Evolutionary conservation across 2,797 vertebrate genomes (phyloP), one percentile per base, ranked within the genome.

Genomic region (Bucorvus abyssinicus): DNA sequence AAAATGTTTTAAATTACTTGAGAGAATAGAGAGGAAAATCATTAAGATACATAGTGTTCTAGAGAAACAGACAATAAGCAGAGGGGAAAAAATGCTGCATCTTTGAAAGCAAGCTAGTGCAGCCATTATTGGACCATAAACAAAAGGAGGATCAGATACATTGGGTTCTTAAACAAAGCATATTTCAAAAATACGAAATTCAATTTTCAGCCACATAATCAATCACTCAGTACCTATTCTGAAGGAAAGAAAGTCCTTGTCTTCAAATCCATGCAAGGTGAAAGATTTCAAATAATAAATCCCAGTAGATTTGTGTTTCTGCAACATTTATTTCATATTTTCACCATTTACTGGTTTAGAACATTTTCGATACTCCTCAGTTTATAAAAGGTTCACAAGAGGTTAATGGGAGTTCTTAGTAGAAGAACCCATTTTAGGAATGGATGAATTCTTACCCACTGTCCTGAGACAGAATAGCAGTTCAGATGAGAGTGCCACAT

Each of bases 131-230:
- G 42, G 94, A 52, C 21, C n/a, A 57, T 79, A 87, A 94, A 89
- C 56, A 94, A 83, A 90, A 89, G 40, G n/a, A 76, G 4, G 3
- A 14, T 87, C 8, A 70, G 89, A 85, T 93, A 76, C 61, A 80
- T 14, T 49, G 38, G 8, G 7, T 56, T 67, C 36, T 86, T 90
- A 79, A 88, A 77, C 22, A 80, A 79, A 82, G 8, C 34, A 40
- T 93, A 90, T 84, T 95, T 96, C 30, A 89, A 90, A 93, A 88
- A 57, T 20, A 76, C 16, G 64, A 57, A 82, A 73, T 90, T 91
- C 10, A 59, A 36, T 94, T 93, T 96, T 94, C 56, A 92, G 4
- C 45, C 11, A 29, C 0, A 0, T n/a, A 64, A 57, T 65, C 32
- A 53, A 45, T 93, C 88, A 87, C 26, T 90, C 40, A 68, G 60